A percentile compares a stretch with the other conserved stretches of the same genome.
Conservation (phyloP, 2,113 vertebrate species). For the Philantomba maxwellii region DNA sequence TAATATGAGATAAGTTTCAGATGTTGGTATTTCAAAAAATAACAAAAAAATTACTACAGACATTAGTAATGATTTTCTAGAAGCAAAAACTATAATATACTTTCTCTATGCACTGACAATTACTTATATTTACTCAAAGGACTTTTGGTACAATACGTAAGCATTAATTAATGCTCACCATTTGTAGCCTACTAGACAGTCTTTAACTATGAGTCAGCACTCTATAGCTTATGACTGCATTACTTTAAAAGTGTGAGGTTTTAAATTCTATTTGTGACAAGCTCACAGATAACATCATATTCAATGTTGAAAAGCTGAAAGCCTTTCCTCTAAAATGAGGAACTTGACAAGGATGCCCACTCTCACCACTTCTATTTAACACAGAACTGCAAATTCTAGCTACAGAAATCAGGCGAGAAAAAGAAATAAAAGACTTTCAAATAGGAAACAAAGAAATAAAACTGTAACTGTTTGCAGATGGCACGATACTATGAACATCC, state of each 20-base stretch:
- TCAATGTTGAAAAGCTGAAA: not conserved
- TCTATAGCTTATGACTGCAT: not conserved
- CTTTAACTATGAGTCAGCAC: conserved; percentile 31
- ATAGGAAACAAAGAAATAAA: not conserved
- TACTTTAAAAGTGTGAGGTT: conserved; percentile 29
- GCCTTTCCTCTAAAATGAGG: not conserved
- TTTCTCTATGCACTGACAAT: not conserved
- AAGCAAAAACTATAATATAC: not conserved
- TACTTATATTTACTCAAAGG: not conserved
- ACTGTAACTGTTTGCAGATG: not conserved
- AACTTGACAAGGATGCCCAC: not conserved
- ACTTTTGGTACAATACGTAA: conserved; percentile 3
- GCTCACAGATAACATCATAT: not conserved
- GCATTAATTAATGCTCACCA: conserved; percentile 44
- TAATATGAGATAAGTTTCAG: not conserved
- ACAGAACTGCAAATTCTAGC: not conserved
- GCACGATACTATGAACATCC: not conserved
- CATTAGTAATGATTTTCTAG: not conserved
- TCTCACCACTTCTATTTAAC: not conserved
- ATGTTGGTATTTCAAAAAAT: not conserved
- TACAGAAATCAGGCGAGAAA: not conserved
- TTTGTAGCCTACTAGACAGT: not conserved
- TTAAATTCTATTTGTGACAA: not conserved
- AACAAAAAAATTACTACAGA: not conserved
- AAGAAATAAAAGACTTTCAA: not conserved